These are phyloP conservation scores for Chironex yamaguchii DNA, from an alignment of 30 jellyfish, hydroid and myxozoan species.

Conservation along the genomic window DNA sequence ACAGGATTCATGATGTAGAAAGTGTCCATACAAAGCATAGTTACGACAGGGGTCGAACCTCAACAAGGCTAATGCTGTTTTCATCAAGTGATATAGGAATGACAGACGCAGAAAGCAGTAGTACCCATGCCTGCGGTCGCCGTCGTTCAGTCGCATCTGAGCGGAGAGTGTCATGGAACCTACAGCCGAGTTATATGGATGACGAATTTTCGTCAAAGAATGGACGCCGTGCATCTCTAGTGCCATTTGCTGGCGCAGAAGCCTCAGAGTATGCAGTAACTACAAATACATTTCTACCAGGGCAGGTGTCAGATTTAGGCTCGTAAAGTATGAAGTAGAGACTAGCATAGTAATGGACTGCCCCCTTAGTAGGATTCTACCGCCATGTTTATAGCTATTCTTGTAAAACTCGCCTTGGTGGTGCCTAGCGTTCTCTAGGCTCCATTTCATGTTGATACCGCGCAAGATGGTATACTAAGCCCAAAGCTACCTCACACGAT, in stretches of 20 bases:
- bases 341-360: too few relatives aligned
- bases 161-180: not conserved
- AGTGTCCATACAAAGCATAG: not conserved
- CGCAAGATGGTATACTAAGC: too few relatives aligned
- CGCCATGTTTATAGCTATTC: too few relatives aligned
- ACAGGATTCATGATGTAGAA: not conserved
- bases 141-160: not conserved
- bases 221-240: not conserved
- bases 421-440: too few relatives aligned
- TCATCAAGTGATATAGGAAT: not conserved
- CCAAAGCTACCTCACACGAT: too few relatives aligned
- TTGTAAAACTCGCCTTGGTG: too few relatives aligned
- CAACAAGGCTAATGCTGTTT: not conserved
- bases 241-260: not conserved
- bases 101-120: not conserved
- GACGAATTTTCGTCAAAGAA: not conserved
- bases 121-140: not conserved
- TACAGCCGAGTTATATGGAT: not conserved
- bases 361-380: too few relatives aligned
- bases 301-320: not conserved
- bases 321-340: too few relatives aligned
- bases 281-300: not conserved
- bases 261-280: not conserved
- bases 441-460: too few relatives aligned
- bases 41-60: not conserved